Conservation (phyloP, 2,888 invertebrate genomes). For the Dasypolia templi region DNA sequence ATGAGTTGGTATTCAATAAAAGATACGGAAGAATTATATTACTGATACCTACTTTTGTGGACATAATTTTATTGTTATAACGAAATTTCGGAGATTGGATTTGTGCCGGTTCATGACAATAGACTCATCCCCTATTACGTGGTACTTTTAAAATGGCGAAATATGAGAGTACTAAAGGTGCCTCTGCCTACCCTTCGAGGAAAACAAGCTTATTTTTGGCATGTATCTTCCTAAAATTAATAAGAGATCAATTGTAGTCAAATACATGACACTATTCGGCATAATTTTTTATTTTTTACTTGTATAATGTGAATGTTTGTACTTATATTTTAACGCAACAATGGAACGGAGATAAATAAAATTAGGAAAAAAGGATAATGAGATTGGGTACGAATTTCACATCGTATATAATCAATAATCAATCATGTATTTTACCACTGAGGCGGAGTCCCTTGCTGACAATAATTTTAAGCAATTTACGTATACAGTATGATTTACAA, state of each 20-base stretch:
- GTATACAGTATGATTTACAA: constrained; percentile 26
- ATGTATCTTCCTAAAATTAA: not conserved
- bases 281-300: not conserved
- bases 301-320: not conserved
- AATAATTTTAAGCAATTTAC: constrained; percentile 31
- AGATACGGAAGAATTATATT: not conserved
- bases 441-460: not conserved
- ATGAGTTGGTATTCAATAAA: constrained; percentile 4
- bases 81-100: not conserved
- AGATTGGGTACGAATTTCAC: not conserved
- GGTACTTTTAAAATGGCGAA: not conserved
- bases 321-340: not conserved
- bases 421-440: not conserved
- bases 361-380: not conserved
- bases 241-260: too few species aligned
- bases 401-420: constrained; percentile 23
- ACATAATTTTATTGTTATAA: not conserved
- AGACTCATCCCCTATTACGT: not conserved
- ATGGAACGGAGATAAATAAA: not conserved
- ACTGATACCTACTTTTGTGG: too few species aligned
- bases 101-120: too few species aligned
- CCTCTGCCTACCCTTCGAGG: not conserved
- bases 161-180: not conserved
- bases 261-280: too few species aligned
- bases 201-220: too few species aligned